phyloP scores from a whole-genome alignment of 1,140 invertebrate species.

The Pseudoatta argentina region DNA sequence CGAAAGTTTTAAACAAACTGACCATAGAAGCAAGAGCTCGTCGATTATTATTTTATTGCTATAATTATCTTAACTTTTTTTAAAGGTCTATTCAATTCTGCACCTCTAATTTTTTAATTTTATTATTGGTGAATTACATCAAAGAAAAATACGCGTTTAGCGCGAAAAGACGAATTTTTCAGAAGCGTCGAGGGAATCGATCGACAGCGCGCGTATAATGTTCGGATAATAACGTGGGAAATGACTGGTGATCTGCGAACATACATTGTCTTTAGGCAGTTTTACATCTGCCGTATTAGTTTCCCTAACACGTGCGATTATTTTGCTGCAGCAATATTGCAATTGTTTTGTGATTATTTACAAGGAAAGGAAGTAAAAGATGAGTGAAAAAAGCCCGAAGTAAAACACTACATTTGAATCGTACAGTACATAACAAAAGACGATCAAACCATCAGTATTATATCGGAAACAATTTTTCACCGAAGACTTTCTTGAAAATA shows the following conservation, averaged over 20 bases:
- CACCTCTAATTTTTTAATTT: background rate
- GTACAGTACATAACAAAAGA: background rate
- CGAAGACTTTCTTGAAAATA: background rate
- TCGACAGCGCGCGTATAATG: background rate
- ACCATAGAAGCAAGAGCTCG: background rate
- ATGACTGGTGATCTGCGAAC: background rate
- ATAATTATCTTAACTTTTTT: background rate
- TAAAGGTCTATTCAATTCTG: background rate
- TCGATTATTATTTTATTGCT: background rate
- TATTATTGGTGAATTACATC: background rate
- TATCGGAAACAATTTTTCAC: background rate
- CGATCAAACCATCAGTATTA: background rate
- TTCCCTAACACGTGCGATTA: background rate
- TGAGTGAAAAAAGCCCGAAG: background rate
- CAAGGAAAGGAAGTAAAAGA: background rate
- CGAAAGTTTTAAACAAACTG: background rate
- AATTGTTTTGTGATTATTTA: background rate
- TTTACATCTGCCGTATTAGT: background rate
- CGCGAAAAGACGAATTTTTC: background rate
- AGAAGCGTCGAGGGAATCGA: background rate
- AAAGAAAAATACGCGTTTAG: background rate
- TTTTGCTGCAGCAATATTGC: too few relatives aligned
- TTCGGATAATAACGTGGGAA: slow-evolving; percentile 19
- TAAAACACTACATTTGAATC: background rate
- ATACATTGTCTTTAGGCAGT: background rate